A percentile compares a stretch with the other conserved stretches of the same genome.
Evolutionary conservation across 2,797 vertebrate genomes (phyloP).

Genomic region (Oryzias sinensis): DNA sequence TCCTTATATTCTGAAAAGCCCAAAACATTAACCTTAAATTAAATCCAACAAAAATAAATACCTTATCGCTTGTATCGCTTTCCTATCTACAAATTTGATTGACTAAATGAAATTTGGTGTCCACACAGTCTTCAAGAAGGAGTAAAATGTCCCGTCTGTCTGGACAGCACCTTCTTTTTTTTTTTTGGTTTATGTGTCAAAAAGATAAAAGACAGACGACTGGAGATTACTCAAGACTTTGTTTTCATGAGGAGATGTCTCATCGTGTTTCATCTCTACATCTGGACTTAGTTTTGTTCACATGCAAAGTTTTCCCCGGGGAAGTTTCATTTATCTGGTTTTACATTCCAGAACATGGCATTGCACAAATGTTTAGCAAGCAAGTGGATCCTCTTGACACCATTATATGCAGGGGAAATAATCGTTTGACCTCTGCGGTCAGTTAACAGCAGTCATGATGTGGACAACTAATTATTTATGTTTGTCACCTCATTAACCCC

Average conservation of each 20-base stretch:
- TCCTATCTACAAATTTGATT: constrained; percentile 65
- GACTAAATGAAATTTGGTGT: constrained; percentile 68
- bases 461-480: constrained; percentile 41
- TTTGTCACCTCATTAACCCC: constrained; percentile 51
- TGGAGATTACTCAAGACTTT: constrained; percentile 29
- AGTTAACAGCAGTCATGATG: constrained; percentile 30
- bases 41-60: not conserved
- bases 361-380: constrained; percentile 19
- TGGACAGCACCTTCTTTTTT: constrained; percentile 7
- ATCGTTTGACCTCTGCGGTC: constrained; percentile 21
- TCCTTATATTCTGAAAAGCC: no score
- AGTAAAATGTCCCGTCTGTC: constrained; percentile 49
- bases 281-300: constrained; percentile 30
- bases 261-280: constrained; percentile 24
- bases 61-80: constrained; percentile 67
- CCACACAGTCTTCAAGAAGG: constrained; percentile 55
- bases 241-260: constrained; percentile 26
- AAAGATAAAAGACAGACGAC: constrained; percentile 19
- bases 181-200: constrained; percentile 19
- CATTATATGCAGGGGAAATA: constrained; percentile 5
- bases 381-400: constrained; percentile 26
- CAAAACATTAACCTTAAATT: no score
- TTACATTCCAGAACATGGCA: constrained; percentile 14
- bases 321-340: constrained; percentile 18
- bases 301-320: not conserved